phyloP scores from a whole-genome alignment of 2,113 vertebrate genomes.

The Lynx canadensis region DNA sequence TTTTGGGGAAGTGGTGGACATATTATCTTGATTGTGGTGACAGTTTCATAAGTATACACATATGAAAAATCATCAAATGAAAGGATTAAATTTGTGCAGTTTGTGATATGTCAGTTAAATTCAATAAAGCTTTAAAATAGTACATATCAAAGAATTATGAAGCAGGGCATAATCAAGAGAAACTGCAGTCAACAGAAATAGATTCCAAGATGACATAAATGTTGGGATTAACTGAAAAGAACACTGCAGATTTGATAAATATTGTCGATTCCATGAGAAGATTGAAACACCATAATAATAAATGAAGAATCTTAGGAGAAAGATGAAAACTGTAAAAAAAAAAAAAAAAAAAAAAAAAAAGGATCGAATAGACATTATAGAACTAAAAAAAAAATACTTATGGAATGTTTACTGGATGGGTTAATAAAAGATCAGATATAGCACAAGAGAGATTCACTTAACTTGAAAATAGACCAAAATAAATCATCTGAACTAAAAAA shows the following conservation, averaged over 20 bases:
- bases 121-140: not conserved
- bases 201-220: not conserved
- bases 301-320: not conserved
- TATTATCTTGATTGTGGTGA: not conserved
- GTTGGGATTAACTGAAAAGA: not conserved
- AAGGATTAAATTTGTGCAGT: not conserved
- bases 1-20: not conserved
- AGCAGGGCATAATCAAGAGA: not conserved
- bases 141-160: not conserved
- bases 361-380: not conserved
- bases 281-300: not conserved
- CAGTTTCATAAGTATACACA: not conserved
- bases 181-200: not conserved
- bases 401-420: not conserved
- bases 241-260: not conserved
- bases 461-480: not conserved
- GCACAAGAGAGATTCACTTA: not conserved
- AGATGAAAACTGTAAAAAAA: not conserved
- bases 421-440: not conserved
- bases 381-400: not conserved
- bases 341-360: not conserved
- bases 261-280: not conserved
- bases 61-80: not conserved
- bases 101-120: not conserved
- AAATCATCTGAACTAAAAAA: not conserved